These are phyloP conservation scores for Hippocampus abdominalis DNA, from an alignment of 2,113 vertebrate genomes.

Conservation along the genomic window DNA sequence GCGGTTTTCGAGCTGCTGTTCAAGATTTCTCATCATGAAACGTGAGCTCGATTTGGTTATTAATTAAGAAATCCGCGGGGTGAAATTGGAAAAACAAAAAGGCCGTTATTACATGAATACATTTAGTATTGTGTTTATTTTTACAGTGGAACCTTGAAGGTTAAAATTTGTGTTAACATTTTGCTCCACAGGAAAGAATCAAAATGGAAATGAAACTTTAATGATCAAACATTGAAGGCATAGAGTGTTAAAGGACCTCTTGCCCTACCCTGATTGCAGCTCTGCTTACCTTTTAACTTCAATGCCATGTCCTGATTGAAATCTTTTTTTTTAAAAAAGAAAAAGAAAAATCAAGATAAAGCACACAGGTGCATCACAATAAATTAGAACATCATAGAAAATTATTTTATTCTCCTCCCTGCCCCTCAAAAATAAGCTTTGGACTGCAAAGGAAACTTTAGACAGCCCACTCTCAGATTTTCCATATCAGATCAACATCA, in stretches of 20 bases:
- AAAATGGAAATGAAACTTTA: neutral
- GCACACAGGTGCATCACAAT: neutral
- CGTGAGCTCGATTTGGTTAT: neutral
- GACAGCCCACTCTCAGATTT: slow-evolving; percentile 13
- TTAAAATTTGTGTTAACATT: neutral
- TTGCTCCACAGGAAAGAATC: neutral
- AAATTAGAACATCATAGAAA: neutral
- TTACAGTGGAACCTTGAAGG: neutral
- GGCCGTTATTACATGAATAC: neutral
- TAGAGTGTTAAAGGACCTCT: no score
- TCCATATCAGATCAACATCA: slow-evolving; percentile 29
- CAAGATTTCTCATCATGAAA: neutral
- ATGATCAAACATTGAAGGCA: neutral
- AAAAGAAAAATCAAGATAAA: neutral
- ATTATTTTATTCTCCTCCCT: neutral
- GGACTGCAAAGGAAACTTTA: neutral
- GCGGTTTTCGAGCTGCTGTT: neutral
- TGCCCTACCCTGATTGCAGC: no score
- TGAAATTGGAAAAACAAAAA: neutral
- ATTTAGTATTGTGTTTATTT: neutral
- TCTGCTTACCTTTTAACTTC: no score
- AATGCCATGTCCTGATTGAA: no score
- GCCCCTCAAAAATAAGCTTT: no score
- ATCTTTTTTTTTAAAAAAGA: no score
- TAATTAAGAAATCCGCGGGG: neutral